Percentiles rank a stretch among this genome's conserved stretches.
Conservation (phyloP, 2,797 vertebrate genomes). For the Pseudocheirus occidentalis region DNA sequence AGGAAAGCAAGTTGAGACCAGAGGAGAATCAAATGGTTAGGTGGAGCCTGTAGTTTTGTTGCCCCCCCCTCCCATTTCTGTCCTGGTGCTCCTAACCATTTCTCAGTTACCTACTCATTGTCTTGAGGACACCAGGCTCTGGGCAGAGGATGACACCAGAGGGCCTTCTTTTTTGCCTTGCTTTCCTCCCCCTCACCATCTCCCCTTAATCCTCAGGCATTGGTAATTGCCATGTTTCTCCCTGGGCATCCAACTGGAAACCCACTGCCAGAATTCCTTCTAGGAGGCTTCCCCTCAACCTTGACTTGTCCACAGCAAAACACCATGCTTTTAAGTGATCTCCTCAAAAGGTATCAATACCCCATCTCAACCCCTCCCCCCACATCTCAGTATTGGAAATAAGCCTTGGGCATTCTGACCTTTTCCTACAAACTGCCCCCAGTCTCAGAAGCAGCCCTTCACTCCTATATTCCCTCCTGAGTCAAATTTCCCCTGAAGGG, state of each 20-base stretch:
- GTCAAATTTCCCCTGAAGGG: slow-evolving; percentile 52
- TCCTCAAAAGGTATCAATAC: neutral
- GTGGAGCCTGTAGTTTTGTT: neutral
- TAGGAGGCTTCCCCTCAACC: neutral
- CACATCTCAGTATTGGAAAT: neutral
- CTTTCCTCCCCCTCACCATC: neutral
- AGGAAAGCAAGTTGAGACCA: neutral
- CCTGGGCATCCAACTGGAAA: neutral
- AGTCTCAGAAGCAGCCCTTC: slow-evolving; percentile 2
- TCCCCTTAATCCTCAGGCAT: neutral
- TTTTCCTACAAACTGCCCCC: neutral
- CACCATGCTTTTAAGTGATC: neutral
- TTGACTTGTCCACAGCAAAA: neutral
- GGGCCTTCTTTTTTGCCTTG: neutral
- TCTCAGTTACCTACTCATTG: neutral
- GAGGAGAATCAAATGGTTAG: neutral
- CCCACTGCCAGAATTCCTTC: neutral
- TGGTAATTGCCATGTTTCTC: slow-evolving; percentile 10
- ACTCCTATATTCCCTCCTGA: slow-evolving; percentile 1
- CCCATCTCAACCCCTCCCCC: neutral
- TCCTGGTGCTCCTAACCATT: neutral
- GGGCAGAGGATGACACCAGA: neutral
- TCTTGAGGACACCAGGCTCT: neutral
- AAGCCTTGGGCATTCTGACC: neutral
- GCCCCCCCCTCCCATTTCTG: neutral